Evolutionary conservation across 2,888 invertebrate genomes (phyloP).

Genomic region (Drosophila infuscata): DNA sequence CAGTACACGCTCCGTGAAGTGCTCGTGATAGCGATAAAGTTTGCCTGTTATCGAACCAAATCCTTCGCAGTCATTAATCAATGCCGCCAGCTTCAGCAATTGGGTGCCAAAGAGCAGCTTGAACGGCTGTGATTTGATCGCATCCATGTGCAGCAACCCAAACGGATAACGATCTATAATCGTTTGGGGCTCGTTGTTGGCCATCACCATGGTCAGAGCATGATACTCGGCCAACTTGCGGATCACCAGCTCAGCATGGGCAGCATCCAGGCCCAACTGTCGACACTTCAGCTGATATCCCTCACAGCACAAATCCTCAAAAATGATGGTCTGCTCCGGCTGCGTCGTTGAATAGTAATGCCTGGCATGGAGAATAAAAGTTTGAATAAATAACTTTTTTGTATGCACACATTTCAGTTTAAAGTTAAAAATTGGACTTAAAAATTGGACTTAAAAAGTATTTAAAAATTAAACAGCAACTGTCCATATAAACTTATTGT

Average conservation of each 20-base stretch:
- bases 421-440: background rate
- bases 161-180: slow-evolving; percentile 76
- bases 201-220: slow-evolving; percentile 86
- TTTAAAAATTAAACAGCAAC: background rate
- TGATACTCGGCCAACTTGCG: slow-evolving; percentile 86
- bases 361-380: slow-evolving; percentile 44
- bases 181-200: slow-evolving; percentile 79
- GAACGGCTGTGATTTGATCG: slow-evolving; percentile 79
- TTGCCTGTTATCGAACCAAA: slow-evolving; percentile 73
- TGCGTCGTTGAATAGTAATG: slow-evolving; percentile 78
- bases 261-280: slow-evolving; percentile 86
- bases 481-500: too few relatives aligned
- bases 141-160: slow-evolving; percentile 79
- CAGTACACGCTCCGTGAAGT: slow-evolving; percentile 79
- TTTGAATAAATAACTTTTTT: background rate
- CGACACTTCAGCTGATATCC: slow-evolving; percentile 86
- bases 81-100: slow-evolving; percentile 74
- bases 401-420: background rate
- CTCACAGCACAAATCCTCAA: slow-evolving; percentile 84
- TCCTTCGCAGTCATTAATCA: slow-evolving; percentile 67
- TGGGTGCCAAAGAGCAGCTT: slow-evolving; percentile 82
- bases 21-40: slow-evolving; percentile 75
- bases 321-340: slow-evolving; percentile 82
- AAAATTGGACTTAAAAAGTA: background rate
- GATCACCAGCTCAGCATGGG: slow-evolving; percentile 85